phyloP scores from a whole-genome alignment of 2,888 invertebrate genomes.

The Papilio demoleus region DNA sequence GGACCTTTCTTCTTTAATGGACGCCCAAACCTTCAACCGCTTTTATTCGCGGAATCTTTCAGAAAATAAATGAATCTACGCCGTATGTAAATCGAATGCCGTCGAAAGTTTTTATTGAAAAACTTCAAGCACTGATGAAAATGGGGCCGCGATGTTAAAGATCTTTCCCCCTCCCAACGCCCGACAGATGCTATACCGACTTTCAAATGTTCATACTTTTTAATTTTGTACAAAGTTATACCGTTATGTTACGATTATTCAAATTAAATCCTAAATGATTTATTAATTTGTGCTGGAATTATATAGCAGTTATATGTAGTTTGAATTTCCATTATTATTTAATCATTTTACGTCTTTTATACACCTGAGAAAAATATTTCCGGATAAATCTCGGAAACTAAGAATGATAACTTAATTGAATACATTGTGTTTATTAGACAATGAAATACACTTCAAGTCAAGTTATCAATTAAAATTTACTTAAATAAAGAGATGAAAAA shows the following conservation, averaged over 20 bases:
- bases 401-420: too few relatives aligned
- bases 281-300: constrained; percentile 11
- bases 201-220: constrained; percentile 57
- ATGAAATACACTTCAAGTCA: too few relatives aligned
- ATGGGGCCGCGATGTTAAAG: constrained; percentile 75
- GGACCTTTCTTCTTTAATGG: constrained; percentile 75
- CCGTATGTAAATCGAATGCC: constrained; percentile 80
- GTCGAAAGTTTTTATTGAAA: constrained; percentile 83
- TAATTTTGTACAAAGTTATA: constrained; percentile 50
- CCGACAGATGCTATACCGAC: constrained; percentile 67
- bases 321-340: background rate
- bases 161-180: constrained; percentile 60
- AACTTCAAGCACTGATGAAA: constrained; percentile 82
- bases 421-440: too few relatives aligned
- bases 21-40: constrained; percentile 71
- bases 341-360: too few relatives aligned
- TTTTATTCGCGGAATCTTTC: constrained; percentile 77
- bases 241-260: constrained; percentile 42
- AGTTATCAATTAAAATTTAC: too few relatives aligned
- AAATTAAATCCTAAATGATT: constrained; percentile 33
- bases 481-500: too few relatives aligned
- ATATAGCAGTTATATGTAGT: constrained; percentile 51
- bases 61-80: constrained; percentile 80
- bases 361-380: too few relatives aligned
- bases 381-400: too few relatives aligned